Evolutionary conservation across 2,797 vertebrate species (phyloP), one percentile per base, ranked within the genome.

Genomic region (Aldrovandia affinis): DNA sequence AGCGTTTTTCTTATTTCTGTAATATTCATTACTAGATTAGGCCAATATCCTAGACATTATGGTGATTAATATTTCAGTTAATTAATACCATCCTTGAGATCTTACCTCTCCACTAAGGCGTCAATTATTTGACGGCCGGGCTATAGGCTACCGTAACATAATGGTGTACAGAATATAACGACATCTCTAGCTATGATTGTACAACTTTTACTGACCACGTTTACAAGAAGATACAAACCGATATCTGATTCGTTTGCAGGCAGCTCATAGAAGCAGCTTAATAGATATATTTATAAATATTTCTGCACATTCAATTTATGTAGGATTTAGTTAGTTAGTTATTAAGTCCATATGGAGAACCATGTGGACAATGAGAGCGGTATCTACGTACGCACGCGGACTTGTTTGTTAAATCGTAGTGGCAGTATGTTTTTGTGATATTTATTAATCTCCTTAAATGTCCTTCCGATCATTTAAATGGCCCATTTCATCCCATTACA

Each of bases 21-120:
- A 44, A 44, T 47, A 44, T 25, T 77, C 44, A 57, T 44, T 77
- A 22, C 4, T 2, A 47, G 20, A 25, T 77, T 77, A 42, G n/a
- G 73, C 25, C 42, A 77, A 47, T 77, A 8, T 42, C 22, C 8
- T 77, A 12, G 42, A n/a, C 42, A 73, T 39, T n/a, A 25, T 44
- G 73, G 22, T 77, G 42, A 77, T n/a, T 77, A 42, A 47, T n/a
- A 47, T 77, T 77, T 47, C 42, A 77, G 9, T 77, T 42, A 47
- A 47, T 39, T 6, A 70, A 39, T 70, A 42, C 6, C 73, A 47
- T 9, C 36, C 68, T 20, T 73, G 39, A 47, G 39, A 77, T 70
- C 12, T 70, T 36, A 33, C 14, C 30, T 20, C 28, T 33, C 30
- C 65, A 20, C 1, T 15, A 68, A 68, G 63, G 59, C 22, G 59